phyloP scores from a whole-genome alignment of 2,113 vertebrate genomes.

The Mustelus asterias region DNA sequence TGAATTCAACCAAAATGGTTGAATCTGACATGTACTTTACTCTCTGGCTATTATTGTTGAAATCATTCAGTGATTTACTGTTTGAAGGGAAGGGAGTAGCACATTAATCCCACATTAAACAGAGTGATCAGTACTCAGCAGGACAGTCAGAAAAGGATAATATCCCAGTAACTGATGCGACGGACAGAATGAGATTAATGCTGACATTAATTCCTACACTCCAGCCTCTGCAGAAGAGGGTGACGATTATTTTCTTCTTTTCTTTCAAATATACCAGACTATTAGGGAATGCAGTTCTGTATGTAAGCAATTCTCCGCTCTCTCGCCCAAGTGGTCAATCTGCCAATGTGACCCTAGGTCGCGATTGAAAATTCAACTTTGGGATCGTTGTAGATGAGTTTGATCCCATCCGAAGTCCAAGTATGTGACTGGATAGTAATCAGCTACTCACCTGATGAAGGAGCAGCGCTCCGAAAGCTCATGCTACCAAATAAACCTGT shows the following conservation, averaged over 20 bases:
- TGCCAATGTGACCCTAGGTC: background rate
- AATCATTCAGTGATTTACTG: background rate
- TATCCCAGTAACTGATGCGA: background rate
- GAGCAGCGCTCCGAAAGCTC: too few relatives aligned
- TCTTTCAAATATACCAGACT: background rate
- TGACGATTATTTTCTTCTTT: background rate
- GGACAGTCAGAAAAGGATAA: background rate
- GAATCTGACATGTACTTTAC: background rate
- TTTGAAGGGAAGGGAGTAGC: background rate
- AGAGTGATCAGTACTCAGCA: background rate
- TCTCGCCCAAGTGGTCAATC: background rate
- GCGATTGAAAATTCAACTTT: too few relatives aligned
- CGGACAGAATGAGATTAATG: background rate
- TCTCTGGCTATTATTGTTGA: background rate
- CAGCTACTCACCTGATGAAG: too few relatives aligned
- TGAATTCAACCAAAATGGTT: background rate
- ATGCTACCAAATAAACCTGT: too few relatives aligned
- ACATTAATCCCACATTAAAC: background rate
- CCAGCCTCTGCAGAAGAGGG: background rate
- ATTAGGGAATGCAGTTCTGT: background rate
- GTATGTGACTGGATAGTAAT: too few relatives aligned
- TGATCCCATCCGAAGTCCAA: too few relatives aligned
- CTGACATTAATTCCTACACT: background rate
- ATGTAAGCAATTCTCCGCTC: background rate
- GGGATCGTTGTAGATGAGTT: too few relatives aligned